These are phyloP conservation scores for Pseudomyrmex cubaensis DNA, from an alignment of 1,140 invertebrate genomes.

Conservation along the genomic window DNA sequence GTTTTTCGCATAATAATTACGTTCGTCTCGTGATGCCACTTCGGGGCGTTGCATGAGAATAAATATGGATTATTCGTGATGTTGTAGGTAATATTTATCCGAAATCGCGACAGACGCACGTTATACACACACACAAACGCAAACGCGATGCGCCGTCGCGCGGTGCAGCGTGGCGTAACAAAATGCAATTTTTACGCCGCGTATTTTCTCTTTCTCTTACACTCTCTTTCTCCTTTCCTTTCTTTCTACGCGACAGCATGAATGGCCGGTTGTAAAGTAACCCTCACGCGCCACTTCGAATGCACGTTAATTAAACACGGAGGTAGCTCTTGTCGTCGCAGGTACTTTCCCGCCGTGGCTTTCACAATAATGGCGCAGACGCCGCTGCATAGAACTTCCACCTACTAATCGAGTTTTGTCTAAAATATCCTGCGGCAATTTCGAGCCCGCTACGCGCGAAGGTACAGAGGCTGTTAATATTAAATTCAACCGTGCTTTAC, in stretches of 20 bases:
- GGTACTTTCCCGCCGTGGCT: slow-evolving; percentile 71
- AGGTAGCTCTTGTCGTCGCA: slow-evolving; percentile 69
- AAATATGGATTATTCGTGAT: slow-evolving; percentile 51
- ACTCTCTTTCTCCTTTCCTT: not conserved
- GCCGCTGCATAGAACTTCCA: slow-evolving; percentile 68
- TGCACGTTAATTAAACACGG: slow-evolving; percentile 72
- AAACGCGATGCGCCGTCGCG: not conserved
- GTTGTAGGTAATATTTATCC: slow-evolving; percentile 31
- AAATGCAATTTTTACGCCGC: slow-evolving; percentile 42
- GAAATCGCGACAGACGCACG: slow-evolving; percentile 9
- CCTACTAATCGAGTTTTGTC: slow-evolving; percentile 73
- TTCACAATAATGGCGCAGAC: slow-evolving; percentile 74
- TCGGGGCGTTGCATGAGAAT: not conserved
- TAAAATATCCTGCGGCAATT: slow-evolving; percentile 74
- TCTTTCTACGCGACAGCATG: slow-evolving; percentile 1
- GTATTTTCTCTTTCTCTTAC: too few relatives aligned
- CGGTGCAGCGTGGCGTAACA: too few relatives aligned
- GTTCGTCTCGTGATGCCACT: slow-evolving; percentile 26
- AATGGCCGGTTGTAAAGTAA: slow-evolving; percentile 65
- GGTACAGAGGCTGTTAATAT: slow-evolving; percentile 56
- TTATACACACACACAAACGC: too few relatives aligned
- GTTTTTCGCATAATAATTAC: slow-evolving; percentile 33
- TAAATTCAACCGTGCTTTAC: slow-evolving; percentile 57
- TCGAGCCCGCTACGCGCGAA: slow-evolving; percentile 30
- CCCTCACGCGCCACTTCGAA: slow-evolving; percentile 62